Base-by-base conservation (phyloP, 2,888 invertebrate genomes). In the Eledona agricola region DNA sequence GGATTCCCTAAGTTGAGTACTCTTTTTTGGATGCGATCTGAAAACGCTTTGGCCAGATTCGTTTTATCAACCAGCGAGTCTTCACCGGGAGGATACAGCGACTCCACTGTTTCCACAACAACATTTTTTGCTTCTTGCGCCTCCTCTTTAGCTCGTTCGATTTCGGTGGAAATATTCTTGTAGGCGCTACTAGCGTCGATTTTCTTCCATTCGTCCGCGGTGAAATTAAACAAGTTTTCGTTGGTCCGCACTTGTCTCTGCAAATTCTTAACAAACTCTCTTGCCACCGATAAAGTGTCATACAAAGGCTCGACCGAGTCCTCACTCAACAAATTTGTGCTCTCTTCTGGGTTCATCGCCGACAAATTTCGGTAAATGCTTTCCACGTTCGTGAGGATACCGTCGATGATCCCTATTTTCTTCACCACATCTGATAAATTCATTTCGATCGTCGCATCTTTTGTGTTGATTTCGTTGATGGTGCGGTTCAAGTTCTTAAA, bases 111-210 rank as follows among this genome's bases (percentile, higher is more conserved):
- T n/a, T 54, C 23, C 58, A 78, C 73, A 1, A 72, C 78, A 62
- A 57, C 72, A 12, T 60, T 35, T 23, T 60, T 53, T 2, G 89
- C 88, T 56, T 85, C 83, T 25, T 76, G 74, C 0, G 86, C 82
- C 64, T 85, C 84, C 17, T 82, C 78, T 60, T 78, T 81, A 0
- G 89, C 90, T 23, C 83, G 83, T 4, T 79, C 74, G 40, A 94
- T 83, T 10, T 87, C 86, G 42, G 85, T 83, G 0, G 88, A 83
- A 1, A 95, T 90, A 42, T 87, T 85, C 51, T 87, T 84, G 60
- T 91, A 87, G 0, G 83, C 84, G 53, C 81, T 80, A 43, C 84
- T 84, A 0, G 86, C 86, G 66, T 81, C 79, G 49, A 86, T 72
- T 17, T 85, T 83, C 59, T 80, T 78, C 51, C 82, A 82, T 26